Evolutionary conservation across 2,797 vertebrate genomes (phyloP), one percentile per base, ranked within the genome.

Genomic region (Leuciscus waleckii): DNA sequence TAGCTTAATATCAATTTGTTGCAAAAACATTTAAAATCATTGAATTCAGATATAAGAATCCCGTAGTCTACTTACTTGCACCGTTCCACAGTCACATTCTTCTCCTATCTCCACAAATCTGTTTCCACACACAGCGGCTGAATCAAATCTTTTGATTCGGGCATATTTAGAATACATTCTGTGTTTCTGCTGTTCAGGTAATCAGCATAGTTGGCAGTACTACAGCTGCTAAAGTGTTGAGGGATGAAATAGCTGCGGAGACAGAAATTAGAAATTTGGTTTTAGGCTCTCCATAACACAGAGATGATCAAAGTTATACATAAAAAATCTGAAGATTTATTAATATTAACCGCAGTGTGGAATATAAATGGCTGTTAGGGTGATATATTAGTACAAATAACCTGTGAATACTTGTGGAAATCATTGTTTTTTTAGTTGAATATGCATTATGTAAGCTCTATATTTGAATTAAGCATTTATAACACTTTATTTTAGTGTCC

Each of bases 141-240:
- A 67, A 85, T 9, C 51, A 96, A 0, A 0, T 0, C 26, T 0
- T 0, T 74, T 81, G 83, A 90, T 76, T 91, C 54, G 0, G 95
- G 95, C 89, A 89, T 93, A 79, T 96, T 83, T 35, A 95, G 85
- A 56, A 96, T n/a, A 85, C 95, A 96, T 79, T 84, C 77, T 2
- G 95, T 93, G 65, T 1, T 93, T 26, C 92, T 92, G 6, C 3
- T 10, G 0, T 4, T 86, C 76, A 93, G 91, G 90, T 91, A 96
- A 0, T 82, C 84, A 19, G 90, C 91, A 2, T 92, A 95, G 82
- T 1, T 78, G 56, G 0, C 90, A 76, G 29, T 82, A 87, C 95
- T 96, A 92, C 95, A 96, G 91, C 93, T 95, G n/a, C 95, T 96
- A 91, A 96, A 96, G 2, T 86, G 75, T 32, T 88, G 87, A 0